Evolutionary conservation across 1,140 invertebrate species (phyloP), one percentile per base, ranked within the genome.

Genomic region (Aphelenchoides avenae): DNA sequence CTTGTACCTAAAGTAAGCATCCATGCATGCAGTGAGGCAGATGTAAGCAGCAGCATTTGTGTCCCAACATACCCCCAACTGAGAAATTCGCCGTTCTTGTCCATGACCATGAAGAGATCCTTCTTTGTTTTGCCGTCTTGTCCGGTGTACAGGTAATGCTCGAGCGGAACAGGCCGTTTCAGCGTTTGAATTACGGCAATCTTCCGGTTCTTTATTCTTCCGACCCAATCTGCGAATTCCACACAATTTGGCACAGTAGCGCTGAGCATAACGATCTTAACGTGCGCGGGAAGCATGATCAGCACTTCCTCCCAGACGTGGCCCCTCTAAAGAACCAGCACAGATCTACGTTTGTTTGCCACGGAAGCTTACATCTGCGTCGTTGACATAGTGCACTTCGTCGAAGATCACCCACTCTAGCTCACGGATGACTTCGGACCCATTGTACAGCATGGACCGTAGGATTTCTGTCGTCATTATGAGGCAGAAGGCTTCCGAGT

Each of bases 391-490:
- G 79, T 99, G 94, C 24, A 97, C 92, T 82, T 99, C 95, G 79
- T 99, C 95, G 78, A 99, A 98, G 68, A 99, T 92, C 2, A 98
- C 94, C 84, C 91, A 98, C 77, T 99, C 93, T 41, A 99, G 81
- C 80, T 98, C 93, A 50, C 90, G 82, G 2, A 95, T 87, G 48
- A 92, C 86, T 73, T 96, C 91, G 51, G 89, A 91, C 43, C 89
- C 91, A 73, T 89, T 89, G 75, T 95, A 97, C 1, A 98, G 78
- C 92, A 98, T 96, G 0, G 89, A 93, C 57, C 91, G 84, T 13
- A 99, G 79, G 73, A 99, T 98, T 83, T 99, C 95, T 1, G 95
- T 99, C 0, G 95, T 99, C 93, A 99, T 98, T 37, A 99, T 94
- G 0, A 99, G 83, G 79, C 93, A 97, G 2, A 87, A 85, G 1